These are phyloP conservation scores for Fulica atra DNA, from an alignment of 2,113 vertebrate genomes.

Conservation along the genomic window DNA sequence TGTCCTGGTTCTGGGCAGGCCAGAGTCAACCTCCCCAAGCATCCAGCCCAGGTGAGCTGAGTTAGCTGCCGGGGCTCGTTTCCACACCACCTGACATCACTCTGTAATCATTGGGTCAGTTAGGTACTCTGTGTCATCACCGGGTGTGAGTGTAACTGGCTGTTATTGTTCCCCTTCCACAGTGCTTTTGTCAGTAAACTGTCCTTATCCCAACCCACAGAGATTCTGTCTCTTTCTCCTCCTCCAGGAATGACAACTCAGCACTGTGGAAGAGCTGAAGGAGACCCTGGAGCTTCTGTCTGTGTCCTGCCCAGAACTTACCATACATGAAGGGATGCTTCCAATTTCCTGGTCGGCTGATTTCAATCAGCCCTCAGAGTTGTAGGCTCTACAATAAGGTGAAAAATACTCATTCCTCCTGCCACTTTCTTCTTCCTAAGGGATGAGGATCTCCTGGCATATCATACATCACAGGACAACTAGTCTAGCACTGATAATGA, in stretches of 20 bases:
- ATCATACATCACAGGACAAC: background rate
- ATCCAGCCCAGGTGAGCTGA: too few relatives aligned
- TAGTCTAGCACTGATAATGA: background rate
- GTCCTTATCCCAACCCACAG: too few relatives aligned
- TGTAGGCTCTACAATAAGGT: background rate
- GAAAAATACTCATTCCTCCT: background rate
- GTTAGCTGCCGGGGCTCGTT: too few relatives aligned
- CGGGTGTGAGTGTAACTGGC: too few relatives aligned
- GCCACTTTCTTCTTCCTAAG: background rate
- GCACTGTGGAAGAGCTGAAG: background rate
- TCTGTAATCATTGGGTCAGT: too few relatives aligned
- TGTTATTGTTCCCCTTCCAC: too few relatives aligned
- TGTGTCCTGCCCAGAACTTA: background rate
- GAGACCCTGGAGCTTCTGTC: background rate
- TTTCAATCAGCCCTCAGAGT: background rate
- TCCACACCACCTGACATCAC: too few relatives aligned
- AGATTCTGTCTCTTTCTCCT: too few relatives aligned
- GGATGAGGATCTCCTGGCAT: background rate
- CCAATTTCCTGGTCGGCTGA: background rate
- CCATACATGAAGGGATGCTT: background rate
- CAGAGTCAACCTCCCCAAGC: too few relatives aligned
- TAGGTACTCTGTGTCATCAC: too few relatives aligned
- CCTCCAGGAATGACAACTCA: background rate
- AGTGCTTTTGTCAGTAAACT: too few relatives aligned
- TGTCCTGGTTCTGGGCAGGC: too few relatives aligned